Evolutionary conservation across 1,140 invertebrate genomes (phyloP).

Genomic region (Ganaspis sp.): DNA sequence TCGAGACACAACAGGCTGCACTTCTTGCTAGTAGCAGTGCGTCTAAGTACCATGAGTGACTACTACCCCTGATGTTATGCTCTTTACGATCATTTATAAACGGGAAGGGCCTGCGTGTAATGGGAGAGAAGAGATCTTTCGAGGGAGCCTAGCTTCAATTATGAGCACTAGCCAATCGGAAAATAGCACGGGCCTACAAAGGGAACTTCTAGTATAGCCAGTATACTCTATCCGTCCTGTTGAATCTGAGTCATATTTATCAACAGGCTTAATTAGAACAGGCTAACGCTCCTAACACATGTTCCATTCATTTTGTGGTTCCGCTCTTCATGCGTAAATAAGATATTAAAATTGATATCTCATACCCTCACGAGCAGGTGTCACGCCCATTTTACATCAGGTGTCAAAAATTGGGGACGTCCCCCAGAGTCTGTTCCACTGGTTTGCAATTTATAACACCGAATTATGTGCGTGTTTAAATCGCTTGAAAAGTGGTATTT

Average conservation of each 20-base stretch:
- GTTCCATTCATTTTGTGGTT: slow-evolving; percentile 17
- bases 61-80: slow-evolving; percentile 12
- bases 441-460: too few species aligned
- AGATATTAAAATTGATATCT: slow-evolving; percentile 8
- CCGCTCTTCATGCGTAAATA: neutral
- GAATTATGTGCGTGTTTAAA: too few species aligned
- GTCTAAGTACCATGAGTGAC: neutral
- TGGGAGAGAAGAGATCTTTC: slow-evolving; percentile 36
- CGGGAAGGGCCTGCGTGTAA: too few species aligned
- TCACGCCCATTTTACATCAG: neutral
- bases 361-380: neutral
- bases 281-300: slow-evolving; percentile 35
- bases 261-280: slow-evolving; percentile 61
- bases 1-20: neutral
- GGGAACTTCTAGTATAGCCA: neutral
- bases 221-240: neutral
- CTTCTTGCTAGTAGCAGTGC: neutral
- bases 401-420: neutral
- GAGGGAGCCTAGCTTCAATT: slow-evolving; percentile 54
- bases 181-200: slow-evolving; percentile 53
- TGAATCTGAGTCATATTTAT: slow-evolving; percentile 56
- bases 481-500: too few species aligned
- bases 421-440: too few species aligned
- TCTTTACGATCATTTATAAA: slow-evolving; percentile 55
- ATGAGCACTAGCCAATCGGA: slow-evolving; percentile 64